phyloP scores from a whole-genome alignment of 1,140 invertebrate species.

The Coboldia fuscipes region DNA sequence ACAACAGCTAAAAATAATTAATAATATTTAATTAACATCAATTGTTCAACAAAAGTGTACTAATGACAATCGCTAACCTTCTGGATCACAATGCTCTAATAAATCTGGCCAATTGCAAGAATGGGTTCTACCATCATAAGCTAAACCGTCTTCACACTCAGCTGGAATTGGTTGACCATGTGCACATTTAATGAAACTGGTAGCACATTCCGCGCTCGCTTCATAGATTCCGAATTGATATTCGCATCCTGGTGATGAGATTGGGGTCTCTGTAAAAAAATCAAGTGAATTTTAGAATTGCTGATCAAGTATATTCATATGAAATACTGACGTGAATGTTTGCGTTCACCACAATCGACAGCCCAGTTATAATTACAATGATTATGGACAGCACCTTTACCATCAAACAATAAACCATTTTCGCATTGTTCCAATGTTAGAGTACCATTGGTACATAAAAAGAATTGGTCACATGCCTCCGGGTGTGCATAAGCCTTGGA shows the following conservation, averaged over 20 bases:
- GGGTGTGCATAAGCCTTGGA: slow-evolving; percentile 70
- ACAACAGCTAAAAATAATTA: slow-evolving; percentile 35
- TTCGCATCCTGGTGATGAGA: slow-evolving; percentile 60
- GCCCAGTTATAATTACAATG: slow-evolving; percentile 91
- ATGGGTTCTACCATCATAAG: slow-evolving; percentile 71
- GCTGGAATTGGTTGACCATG: slow-evolving; percentile 56
- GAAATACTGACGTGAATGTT: slow-evolving; percentile 46
- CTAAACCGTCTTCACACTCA: slow-evolving; percentile 66
- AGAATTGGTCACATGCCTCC: slow-evolving; percentile 67
- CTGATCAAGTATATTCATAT: not conserved
- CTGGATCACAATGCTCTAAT: slow-evolving; percentile 65
- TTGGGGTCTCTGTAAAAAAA: slow-evolving; percentile 42
- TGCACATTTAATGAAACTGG: slow-evolving; percentile 67
- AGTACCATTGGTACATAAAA: slow-evolving; percentile 77
- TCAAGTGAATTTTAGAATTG: not conserved
- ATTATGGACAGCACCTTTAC: slow-evolving; percentile 67
- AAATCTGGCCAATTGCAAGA: slow-evolving; percentile 87
- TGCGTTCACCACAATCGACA: slow-evolving; percentile 67
- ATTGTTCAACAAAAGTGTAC: slow-evolving; percentile 6
- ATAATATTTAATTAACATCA: not conserved
- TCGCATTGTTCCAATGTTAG: slow-evolving; percentile 75
- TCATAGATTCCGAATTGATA: slow-evolving; percentile 78
- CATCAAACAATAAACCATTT: slow-evolving; percentile 78
- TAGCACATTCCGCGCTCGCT: slow-evolving; percentile 55
- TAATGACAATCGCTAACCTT: slow-evolving; percentile 36